Evolutionary conservation across 2,113 vertebrate species (phyloP), one percentile per base, ranked within the genome.

Genomic region (Bubo scandiacus): DNA sequence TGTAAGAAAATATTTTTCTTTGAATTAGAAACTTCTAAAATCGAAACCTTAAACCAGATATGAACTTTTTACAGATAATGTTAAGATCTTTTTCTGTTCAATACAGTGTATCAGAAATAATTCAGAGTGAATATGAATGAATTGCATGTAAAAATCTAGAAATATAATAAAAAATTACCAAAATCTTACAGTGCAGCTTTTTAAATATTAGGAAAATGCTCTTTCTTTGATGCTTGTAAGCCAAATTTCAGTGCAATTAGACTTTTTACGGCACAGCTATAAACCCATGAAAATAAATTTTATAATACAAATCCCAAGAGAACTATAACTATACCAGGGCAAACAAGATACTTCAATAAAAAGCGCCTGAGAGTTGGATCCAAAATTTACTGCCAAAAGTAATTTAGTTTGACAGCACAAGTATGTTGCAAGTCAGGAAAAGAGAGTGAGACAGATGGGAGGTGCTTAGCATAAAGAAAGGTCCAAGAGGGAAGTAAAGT

Each of bases 301-400:
- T 57, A 36, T 72, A 57, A 40, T 81, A 94, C 70, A 91, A 96
- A 94, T 88, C 90, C 81, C 94, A 87, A 54, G 58, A 88, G 91
- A 63, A 21, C 92, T 90, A 59, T 94, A 94, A 86, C 81, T 55
- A 55, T 54, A 68, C 52, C 55, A 47, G 68, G 62, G 68, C 67
- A 94, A 96, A 93, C 52, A 96, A 97, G 94, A 82, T 58, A 47
- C 40, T 89, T 77, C 92, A 95, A 91, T 90, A 96, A 96, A 96
- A 94, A 79, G 23, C 71, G 80, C 63, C 80, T 66, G 55, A 70
- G 75, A 86, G n/a, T 68, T 63, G 47, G 66, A 89, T 68, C 83
- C 90, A 79, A 92, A 96, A 96, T 96, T 95, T 92, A 95, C 61
- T 74, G 92, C 92, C 93, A 85, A 68, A 52, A 80, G 38, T 81